Conservation (phyloP, 2,113 vertebrate genomes). For the Atlantisia rogersi region DNA sequence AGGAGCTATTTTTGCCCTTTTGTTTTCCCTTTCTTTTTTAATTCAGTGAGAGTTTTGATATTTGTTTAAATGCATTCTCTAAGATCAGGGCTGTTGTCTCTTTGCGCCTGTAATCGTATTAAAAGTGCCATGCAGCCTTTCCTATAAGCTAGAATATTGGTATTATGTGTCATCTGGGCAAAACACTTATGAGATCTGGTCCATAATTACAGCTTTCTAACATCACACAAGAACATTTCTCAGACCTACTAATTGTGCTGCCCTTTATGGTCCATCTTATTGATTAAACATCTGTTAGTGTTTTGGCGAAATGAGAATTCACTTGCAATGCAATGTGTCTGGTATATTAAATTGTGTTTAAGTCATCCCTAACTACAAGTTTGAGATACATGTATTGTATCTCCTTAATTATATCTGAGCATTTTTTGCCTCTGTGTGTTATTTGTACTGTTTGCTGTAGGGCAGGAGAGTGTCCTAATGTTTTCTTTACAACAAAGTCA, state of each 20-base stretch:
- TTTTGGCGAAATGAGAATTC: constrained; percentile 58
- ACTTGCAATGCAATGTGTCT: constrained; percentile 42
- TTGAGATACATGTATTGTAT: constrained; percentile 39
- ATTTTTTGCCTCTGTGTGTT: not conserved
- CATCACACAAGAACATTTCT: constrained; percentile 57
- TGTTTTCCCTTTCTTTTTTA: not conserved
- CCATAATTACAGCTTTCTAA: constrained; percentile 70
- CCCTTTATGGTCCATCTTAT: constrained; percentile 66
- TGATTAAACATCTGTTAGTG: constrained; percentile 69
- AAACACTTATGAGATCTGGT: constrained; percentile 63
- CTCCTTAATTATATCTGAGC: constrained; percentile 4
- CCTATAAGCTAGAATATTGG: constrained; percentile 13
- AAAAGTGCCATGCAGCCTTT: constrained; percentile 7
- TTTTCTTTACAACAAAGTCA: constrained; percentile 11
- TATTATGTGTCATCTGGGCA: constrained; percentile 63
- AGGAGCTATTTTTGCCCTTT: not conserved
- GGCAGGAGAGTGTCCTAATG: not conserved
- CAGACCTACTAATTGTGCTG: constrained; percentile 48
- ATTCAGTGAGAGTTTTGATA: not conserved
- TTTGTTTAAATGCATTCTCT: constrained; percentile 12
- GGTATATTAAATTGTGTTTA: constrained; percentile 67
- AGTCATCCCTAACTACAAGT: constrained; percentile 35
- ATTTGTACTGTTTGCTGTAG: constrained; percentile 2
- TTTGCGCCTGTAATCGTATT: not conserved
- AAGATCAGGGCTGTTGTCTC: constrained; percentile 1